Conservation (phyloP, 2,113 vertebrate species). For the Chitala chitala region DNA sequence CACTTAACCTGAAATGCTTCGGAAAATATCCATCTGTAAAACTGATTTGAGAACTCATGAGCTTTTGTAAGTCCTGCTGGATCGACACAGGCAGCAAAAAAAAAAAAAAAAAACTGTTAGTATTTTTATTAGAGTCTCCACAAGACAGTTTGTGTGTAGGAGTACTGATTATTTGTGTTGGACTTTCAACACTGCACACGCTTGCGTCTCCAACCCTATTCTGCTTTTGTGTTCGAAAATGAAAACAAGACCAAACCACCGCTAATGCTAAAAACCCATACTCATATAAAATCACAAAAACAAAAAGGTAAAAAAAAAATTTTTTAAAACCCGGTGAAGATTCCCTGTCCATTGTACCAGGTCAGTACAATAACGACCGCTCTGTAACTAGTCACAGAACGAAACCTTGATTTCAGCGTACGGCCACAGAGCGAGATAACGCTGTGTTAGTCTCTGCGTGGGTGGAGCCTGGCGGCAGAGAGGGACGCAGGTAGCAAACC, state of each 20-base stretch:
- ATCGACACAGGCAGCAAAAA: not conserved
- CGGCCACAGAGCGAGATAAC: not conserved
- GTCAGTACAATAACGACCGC: not conserved
- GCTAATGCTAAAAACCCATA: not conserved
- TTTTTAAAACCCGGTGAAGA: not conserved
- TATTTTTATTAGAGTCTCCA: no score
- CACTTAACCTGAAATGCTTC: not conserved
- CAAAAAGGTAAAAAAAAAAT: not conserved
- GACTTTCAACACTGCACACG: no score
- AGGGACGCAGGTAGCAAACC: not conserved
- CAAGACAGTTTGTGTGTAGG: not conserved
- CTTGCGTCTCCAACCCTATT: slow-evolving; percentile 1
- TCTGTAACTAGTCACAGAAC: no score
- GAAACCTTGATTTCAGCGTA: not conserved
- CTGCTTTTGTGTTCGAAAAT: not conserved
- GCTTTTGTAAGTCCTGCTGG: not conserved
- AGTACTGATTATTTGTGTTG: not conserved
- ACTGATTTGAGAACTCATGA: not conserved
- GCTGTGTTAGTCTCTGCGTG: not conserved
- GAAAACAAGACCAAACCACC: not conserved
- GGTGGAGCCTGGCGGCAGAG: not conserved
- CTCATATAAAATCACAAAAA: not conserved
- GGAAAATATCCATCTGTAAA: not conserved
- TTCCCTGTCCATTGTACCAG: not conserved
- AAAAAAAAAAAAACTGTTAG: no score